Evolutionary conservation across 2,888 invertebrate genomes (phyloP), one percentile per base, ranked within the genome.

Genomic region (Spilarctia lutea): DNA sequence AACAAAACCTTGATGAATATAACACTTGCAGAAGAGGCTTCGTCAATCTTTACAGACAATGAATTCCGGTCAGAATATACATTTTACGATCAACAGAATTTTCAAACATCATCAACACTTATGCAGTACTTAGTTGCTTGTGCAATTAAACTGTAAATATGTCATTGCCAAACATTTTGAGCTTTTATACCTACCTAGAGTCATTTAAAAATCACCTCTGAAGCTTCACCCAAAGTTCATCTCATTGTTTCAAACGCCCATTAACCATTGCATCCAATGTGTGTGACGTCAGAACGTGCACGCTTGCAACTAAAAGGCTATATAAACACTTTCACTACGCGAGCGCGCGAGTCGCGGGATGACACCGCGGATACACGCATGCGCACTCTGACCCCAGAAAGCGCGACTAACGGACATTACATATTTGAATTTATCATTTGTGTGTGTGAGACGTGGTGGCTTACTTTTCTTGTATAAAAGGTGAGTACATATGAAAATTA

Each of bases 251-350:
- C 78, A 82, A 75, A 71, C 74, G 81, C 72, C 83, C 78, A 85
- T 86, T 86, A 87, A 87, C 80, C 80, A 80, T 83, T 87, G 87
- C 89, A 86, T 78, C 74, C 74, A 78, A 79, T 76, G 77, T 82
- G 79, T 82, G 83, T 92, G 92, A 93, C 88, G 91, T 91, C 92
- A 91, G 75, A 80, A 76, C 86, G 79, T 86, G 89, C 87, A 87
- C 84, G 82, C 85, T 87, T 91, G 91, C 92, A 92, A 85, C 89
- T 88, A 88, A 83, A 90, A 94, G 91, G 94, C 94, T 95, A 95
- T 95, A 95, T 94, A 95, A 94, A 86, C 91, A 94, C 95, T 95
- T 94, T 95, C 95, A 92, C 95, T 91, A 80, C 74, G 77, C 86
- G 85, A 85, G 91, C 94, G 89, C 93, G 87, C 86, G 93, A 95